Evolutionary conservation across 1,140 invertebrate genomes (phyloP).

Genomic region (Aphidius ervi): DNA sequence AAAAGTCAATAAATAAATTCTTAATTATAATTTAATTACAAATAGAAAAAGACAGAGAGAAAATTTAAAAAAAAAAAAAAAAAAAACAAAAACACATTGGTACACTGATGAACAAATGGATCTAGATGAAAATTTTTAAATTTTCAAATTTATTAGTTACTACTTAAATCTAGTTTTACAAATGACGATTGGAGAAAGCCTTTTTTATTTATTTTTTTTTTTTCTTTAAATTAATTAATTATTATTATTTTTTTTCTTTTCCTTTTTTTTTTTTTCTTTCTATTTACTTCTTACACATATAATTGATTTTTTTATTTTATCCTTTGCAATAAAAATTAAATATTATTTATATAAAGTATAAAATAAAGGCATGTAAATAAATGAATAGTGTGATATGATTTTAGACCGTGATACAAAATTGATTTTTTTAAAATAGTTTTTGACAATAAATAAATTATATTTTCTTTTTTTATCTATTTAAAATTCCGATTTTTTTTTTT

Average conservation of each 20-base stretch:
- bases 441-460: conserved; percentile 38
- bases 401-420: conserved; percentile 28
- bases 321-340: no score
- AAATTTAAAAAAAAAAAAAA: no score
- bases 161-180: conserved; percentile 16
- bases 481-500: conserved; percentile 41
- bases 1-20: conserved; percentile 15
- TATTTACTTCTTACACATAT: neutral
- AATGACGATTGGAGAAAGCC: conserved; percentile 21
- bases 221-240: conserved; percentile 3
- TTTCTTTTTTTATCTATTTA: conserved; percentile 44
- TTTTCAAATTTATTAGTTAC: conserved; percentile 27
- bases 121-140: conserved; percentile 27
- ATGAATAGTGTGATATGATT: conserved; percentile 15
- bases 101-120: neutral
- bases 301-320: neutral
- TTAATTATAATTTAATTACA: conserved; percentile 20
- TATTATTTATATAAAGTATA: conserved; percentile 8
- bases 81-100: no score
- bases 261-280: conserved; percentile 9
- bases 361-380: conserved; percentile 10
- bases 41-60: conserved; percentile 9
- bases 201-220: conserved; percentile 12
- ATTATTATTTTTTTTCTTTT: neutral
- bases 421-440: conserved; percentile 17